These are phyloP conservation scores for Molorchus minor DNA, from an alignment of 2,888 invertebrate species.

Conservation along the genomic window DNA sequence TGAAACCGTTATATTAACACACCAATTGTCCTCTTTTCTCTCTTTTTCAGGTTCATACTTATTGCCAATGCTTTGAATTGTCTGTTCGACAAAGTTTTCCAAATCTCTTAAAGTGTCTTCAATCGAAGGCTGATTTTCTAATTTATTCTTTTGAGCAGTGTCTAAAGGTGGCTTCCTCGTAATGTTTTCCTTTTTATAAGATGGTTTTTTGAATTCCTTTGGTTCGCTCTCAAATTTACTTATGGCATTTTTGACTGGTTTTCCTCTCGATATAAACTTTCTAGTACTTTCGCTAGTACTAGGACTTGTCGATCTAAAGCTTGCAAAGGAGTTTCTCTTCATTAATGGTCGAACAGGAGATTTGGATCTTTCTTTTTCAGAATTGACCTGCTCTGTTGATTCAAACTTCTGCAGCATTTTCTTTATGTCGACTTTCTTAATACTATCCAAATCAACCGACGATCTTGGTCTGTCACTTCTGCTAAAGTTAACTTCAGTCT, in stretches of 20 bases:
- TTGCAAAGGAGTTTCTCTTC: slow-evolving; percentile 35
- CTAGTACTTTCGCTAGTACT: slow-evolving; percentile 6
- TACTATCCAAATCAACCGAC: slow-evolving; percentile 59
- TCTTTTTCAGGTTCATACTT: slow-evolving; percentile 30
- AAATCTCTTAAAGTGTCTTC: slow-evolving; percentile 47
- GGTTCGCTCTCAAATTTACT: slow-evolving; percentile 42
- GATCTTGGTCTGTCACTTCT: slow-evolving; percentile 45
- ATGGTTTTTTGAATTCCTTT: slow-evolving; percentile 29
- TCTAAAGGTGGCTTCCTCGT: slow-evolving; percentile 23
- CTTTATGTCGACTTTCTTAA: slow-evolving; percentile 60
- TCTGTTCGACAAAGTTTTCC: slow-evolving; percentile 49
- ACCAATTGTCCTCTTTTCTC: slow-evolving; percentile 40
- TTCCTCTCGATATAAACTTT: slow-evolving; percentile 21
- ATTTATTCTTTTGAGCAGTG: not conserved
- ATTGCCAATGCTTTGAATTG: slow-evolving; percentile 42
- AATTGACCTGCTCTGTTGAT: slow-evolving; percentile 41
- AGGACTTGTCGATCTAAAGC: slow-evolving; percentile 26
- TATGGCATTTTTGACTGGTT: slow-evolving; percentile 40
- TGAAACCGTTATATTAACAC: slow-evolving; percentile 51
- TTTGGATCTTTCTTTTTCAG: slow-evolving; percentile 11
- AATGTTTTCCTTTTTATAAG: slow-evolving; percentile 12
- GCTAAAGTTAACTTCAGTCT: slow-evolving; percentile 57
- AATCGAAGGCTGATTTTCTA: not conserved
- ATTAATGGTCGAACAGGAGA: slow-evolving; percentile 8
- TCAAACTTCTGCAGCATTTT: slow-evolving; percentile 60